Percentiles rank a stretch among this genome's conserved stretches.
These are phyloP conservation scores for Origma solitaria DNA, from an alignment of 2,113 vertebrate species.

Conservation along the genomic window DNA sequence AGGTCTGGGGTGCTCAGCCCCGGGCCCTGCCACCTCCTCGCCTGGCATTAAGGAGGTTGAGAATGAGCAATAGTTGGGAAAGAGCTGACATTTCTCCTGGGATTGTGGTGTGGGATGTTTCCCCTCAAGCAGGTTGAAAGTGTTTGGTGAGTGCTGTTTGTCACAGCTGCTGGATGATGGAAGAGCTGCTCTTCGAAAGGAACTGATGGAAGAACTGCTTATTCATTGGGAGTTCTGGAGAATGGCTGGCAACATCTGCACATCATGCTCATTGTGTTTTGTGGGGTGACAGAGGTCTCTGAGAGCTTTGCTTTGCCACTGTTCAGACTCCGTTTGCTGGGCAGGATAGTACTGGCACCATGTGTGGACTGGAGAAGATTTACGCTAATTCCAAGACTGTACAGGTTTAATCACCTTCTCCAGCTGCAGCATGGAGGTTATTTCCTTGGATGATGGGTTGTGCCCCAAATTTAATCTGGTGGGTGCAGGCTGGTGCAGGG, in stretches of 20 bases:
- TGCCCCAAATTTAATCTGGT: not conserved
- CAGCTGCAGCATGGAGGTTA: not conserved
- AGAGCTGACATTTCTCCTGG: not conserved
- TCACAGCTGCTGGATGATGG: not conserved
- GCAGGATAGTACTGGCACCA: not conserved
- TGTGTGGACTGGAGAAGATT: not conserved
- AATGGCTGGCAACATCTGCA: not conserved
- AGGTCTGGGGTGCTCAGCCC: not conserved
- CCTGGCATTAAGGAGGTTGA: not conserved
- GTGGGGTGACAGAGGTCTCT: not conserved
- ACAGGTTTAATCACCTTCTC: not conserved
- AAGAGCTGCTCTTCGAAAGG: not conserved
- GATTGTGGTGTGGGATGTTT: not conserved
- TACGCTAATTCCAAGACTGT: not conserved
- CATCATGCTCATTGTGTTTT: not conserved
- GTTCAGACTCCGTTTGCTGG: not conserved
- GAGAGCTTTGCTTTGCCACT: not conserved
- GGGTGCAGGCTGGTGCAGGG: not conserved
- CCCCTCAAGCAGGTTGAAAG: fast-evolving
- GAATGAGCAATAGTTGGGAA: not conserved
- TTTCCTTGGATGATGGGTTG: not conserved
- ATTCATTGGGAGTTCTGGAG: not conserved
- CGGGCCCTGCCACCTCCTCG: not conserved
- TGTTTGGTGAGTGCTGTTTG: not conserved
- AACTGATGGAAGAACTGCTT: not conserved